A percentile compares a stretch with the other conserved stretches of the same genome.
Evolutionary conservation across 2,888 invertebrate species (phyloP).

Genomic region (Apodemia duryi): DNA sequence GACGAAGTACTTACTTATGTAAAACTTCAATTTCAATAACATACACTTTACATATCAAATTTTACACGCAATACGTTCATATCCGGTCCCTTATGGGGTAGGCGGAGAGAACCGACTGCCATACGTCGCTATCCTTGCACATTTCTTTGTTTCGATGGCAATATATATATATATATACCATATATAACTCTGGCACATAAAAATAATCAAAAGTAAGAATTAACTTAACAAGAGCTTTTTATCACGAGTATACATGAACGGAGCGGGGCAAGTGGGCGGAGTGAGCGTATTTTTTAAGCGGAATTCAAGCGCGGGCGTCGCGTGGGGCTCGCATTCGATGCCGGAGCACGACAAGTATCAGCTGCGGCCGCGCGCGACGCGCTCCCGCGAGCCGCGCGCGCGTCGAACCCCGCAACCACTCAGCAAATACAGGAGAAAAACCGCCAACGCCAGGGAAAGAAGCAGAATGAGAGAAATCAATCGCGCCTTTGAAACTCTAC

Average conservation of each 20-base stretch:
- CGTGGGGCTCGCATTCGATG: constrained; percentile 61
- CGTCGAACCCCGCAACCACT: constrained; percentile 85
- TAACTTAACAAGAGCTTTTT: constrained; percentile 22
- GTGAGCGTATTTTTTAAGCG: constrained; percentile 66
- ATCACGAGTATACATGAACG: constrained; percentile 64
- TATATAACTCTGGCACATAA: background rate
- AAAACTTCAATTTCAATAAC: no score
- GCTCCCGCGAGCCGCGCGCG: constrained; percentile 70
- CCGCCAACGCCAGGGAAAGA: constrained; percentile 93
- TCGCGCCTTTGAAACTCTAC: constrained; percentile 90
- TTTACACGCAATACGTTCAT: no score
- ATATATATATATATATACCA: no score
- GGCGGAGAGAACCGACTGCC: no score
- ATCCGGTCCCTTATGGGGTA: no score
- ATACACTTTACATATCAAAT: no score
- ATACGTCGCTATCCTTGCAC: no score
- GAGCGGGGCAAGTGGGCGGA: constrained; percentile 64
- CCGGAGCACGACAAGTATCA: constrained; percentile 77
- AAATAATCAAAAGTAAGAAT: background rate
- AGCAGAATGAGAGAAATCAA: constrained; percentile 95
- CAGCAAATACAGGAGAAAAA: constrained; percentile 93
- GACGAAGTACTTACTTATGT: no score
- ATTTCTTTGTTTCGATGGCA: no score
- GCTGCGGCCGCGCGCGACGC: constrained; percentile 74
- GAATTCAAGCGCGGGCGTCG: constrained; percentile 55